phyloP scores from a whole-genome alignment of 2,797 vertebrate species.

The Euphonia xanthogaster region DNA sequence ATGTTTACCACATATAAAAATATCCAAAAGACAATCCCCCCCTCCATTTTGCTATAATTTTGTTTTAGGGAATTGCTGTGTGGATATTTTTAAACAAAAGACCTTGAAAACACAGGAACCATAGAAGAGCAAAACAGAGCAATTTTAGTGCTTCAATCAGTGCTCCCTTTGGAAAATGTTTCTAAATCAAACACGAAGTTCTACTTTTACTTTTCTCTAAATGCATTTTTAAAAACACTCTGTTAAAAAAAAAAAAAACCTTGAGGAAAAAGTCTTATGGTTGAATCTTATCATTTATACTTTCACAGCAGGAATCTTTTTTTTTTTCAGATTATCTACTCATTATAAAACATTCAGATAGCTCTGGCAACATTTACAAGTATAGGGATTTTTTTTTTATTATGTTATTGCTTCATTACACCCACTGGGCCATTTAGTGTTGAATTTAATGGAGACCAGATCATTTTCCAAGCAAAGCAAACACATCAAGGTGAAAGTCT shows the following conservation, averaged over 20 bases:
- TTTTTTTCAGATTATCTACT: slow-evolving; percentile 50
- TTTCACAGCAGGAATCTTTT: slow-evolving; percentile 43
- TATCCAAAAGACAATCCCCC: not conserved
- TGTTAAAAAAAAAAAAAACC: not conserved
- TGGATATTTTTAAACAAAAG: not conserved
- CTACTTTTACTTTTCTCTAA: not conserved
- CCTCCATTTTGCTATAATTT: not conserved
- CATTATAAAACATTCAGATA: slow-evolving; percentile 53
- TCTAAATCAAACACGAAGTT: not conserved
- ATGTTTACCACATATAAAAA: not conserved
- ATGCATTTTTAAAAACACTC: not conserved
- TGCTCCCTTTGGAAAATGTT: not conserved
- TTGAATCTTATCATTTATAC: slow-evolving; percentile 40
- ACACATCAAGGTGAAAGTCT: slow-evolving; percentile 36
- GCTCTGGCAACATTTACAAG: slow-evolving; percentile 45
- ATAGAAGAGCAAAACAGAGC: not conserved
- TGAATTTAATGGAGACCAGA: slow-evolving; percentile 53
- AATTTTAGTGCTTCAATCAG: not conserved
- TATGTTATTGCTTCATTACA: slow-evolving; percentile 59
- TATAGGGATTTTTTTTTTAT: not conserved
- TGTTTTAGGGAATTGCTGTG: not conserved
- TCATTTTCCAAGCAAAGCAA: slow-evolving; percentile 57
- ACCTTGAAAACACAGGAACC: not conserved
- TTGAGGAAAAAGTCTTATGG: not conserved
- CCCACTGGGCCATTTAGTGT: slow-evolving; percentile 55